These are phyloP conservation scores for Amiota minor DNA, from an alignment of 2,888 invertebrate species.

Conservation along the genomic window DNA sequence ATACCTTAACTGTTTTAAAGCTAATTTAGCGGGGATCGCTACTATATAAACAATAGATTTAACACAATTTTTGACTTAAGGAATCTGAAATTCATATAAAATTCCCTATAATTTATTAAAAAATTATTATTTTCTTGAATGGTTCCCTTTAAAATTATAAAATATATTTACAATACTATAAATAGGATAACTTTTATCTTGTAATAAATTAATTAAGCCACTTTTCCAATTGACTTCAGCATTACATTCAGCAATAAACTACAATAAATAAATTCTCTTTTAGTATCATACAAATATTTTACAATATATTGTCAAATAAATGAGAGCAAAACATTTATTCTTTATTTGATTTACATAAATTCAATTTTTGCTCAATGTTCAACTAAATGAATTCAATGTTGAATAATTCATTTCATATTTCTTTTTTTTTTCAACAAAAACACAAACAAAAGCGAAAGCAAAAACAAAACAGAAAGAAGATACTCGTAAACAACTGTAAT, in stretches of 20 bases:
- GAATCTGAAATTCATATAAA: too few relatives aligned
- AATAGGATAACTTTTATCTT: too few relatives aligned
- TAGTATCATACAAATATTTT: not conserved
- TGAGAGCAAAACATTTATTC: not conserved
- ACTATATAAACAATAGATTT: too few relatives aligned
- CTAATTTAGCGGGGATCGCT: too few relatives aligned
- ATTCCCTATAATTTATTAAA: too few relatives aligned
- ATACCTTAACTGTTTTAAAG: too few relatives aligned
- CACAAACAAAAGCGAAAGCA: conserved; percentile 41
- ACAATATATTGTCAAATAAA: not conserved
- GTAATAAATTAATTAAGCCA: too few relatives aligned
- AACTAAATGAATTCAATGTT: conserved; percentile 48
- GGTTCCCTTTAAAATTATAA: too few relatives aligned
- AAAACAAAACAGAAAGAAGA: not conserved
- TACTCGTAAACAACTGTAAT: not conserved
- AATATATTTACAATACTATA: too few relatives aligned
- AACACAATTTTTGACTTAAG: too few relatives aligned
- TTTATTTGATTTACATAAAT: conserved; percentile 21
- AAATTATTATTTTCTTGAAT: too few relatives aligned
- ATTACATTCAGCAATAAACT: not conserved
- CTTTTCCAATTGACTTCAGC: too few relatives aligned
- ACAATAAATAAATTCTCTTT: not conserved
- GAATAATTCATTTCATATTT: conserved; percentile 64
- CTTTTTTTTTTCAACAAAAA: conserved; percentile 36
- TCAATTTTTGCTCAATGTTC: not conserved